Base-by-base conservation (phyloP, 2,113 vertebrate genomes). In the Salvelinus namaycush region DNA sequence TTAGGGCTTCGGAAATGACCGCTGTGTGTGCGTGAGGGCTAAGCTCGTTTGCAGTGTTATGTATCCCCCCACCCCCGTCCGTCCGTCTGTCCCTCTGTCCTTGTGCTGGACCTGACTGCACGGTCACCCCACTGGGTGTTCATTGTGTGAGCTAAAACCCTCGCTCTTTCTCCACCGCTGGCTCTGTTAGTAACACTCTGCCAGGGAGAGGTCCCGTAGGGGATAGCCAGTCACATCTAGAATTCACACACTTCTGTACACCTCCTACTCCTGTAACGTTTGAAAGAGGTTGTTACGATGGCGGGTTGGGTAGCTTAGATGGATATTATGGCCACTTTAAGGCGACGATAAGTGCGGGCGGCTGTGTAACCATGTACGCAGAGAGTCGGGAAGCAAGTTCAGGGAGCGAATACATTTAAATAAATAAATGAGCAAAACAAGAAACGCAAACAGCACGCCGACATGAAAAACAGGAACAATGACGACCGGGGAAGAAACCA, bases 261-360 rank as follows among this genome's bases (percentile, higher is more conserved):
- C 20, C 18, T 31, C 62, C 65, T 44, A 11, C 39, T 89, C 81
- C 84, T 79, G 85, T 83, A 87, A 87, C 79, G 68, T 26, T 0
- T 26, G 39, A 70, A 59, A 75, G 34, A 64, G 76, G 29, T 57
- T 67, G 57, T 57, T 76, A 29, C 69, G 44, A 72, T 68, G 82
- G 68, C 73, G 8, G 7, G 69, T 75, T 66, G 9, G 29, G 68
- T 70, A 12, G 39, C 64, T 69, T 22, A 39, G 8, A 5, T 44
- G 31, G 68, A 27, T 34, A n/a, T 44, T 51, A 13, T n/a, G 26
- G 9, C 0, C 26, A 31, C 51, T 54, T 54, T 54, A 54, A 54
- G 51, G 51, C 5, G 4, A 18, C 1, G 16, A 18, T 16, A 16
- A 2, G 11, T 34, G 5, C 68, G 22, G 22, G 5, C 68, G 22